A percentile compares a stretch with the other conserved stretches of the same genome.
phyloP scores from a whole-genome alignment of 2,888 invertebrate genomes.

The Ecliptopera silaceata region DNA sequence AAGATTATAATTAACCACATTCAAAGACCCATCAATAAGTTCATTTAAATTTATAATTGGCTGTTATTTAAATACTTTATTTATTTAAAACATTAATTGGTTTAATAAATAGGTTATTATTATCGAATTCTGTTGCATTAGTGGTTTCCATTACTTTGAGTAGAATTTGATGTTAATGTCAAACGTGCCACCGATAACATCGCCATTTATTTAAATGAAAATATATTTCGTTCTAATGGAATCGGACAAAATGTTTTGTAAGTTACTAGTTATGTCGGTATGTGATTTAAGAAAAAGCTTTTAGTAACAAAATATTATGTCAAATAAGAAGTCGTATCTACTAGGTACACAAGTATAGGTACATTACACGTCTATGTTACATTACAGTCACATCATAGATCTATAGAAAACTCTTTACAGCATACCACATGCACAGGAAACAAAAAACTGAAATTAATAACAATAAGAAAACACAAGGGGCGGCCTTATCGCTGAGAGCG shows the following conservation, averaged over 20 bases:
- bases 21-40: background rate
- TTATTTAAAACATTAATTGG: constrained; percentile 40
- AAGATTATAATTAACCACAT: constrained; percentile 5
- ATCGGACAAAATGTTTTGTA: constrained; percentile 43
- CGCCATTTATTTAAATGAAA: constrained; percentile 74
- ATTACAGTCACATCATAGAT: too few species aligned
- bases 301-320: too few species aligned
- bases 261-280: constrained; percentile 27
- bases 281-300: too few species aligned
- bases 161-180: constrained; percentile 81
- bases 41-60: constrained; percentile 9
- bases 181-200: constrained; percentile 75
- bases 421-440: too few species aligned
- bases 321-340: too few species aligned
- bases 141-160: constrained; percentile 80
- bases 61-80: background rate
- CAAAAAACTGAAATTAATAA: too few species aligned
- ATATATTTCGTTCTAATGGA: constrained; percentile 69
- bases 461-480: too few species aligned
- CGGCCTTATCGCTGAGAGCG: too few species aligned
- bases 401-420: too few species aligned
- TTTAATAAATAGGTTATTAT: constrained; percentile 26
- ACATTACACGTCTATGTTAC: too few species aligned
- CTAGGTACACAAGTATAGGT: too few species aligned
- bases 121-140: constrained; percentile 68